phyloP scores from a whole-genome alignment of 2,113 vertebrate genomes.

The Aplodontia rufa region DNA sequence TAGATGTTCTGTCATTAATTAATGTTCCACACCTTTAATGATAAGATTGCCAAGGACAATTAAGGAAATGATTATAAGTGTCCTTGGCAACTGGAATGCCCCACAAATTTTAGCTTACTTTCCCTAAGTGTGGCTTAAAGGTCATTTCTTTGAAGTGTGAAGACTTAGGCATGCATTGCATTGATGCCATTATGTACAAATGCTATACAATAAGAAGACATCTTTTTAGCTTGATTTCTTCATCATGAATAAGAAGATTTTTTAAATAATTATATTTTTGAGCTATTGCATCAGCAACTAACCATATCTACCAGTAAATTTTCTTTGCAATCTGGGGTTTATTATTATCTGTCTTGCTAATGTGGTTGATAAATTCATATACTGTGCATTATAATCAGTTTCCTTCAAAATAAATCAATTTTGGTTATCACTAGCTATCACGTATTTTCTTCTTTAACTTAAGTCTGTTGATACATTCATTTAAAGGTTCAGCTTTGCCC shows the following conservation, averaged over 20 bases:
- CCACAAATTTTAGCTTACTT: constrained; percentile 85
- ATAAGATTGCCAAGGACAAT: constrained; percentile 88
- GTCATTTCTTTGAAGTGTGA: constrained; percentile 88
- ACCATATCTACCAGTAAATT: background rate
- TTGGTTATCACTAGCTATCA: rapidly evolving
- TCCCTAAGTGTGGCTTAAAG: constrained; percentile 86
- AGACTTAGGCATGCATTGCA: constrained; percentile 83
- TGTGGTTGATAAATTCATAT: background rate
- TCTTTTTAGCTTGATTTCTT: constrained; percentile 69
- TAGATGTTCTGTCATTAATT: constrained; percentile 85
- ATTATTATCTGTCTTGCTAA: background rate
- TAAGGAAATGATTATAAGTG: constrained; percentile 88
- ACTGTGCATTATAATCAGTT: background rate
- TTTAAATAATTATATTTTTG: constrained; percentile 39
- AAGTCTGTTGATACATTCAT: background rate
- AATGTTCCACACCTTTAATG: constrained; percentile 86
- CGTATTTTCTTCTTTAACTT: background rate
- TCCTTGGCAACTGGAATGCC: constrained; percentile 89
- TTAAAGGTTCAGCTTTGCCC: background rate
- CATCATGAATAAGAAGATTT: constrained; percentile 64
- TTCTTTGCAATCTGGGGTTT: background rate
- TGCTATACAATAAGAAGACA: constrained; percentile 62
- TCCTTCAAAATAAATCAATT: background rate
- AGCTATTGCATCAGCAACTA: background rate
- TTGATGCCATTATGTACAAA: constrained; percentile 81